phyloP scores from a whole-genome alignment of 2,888 invertebrate genomes.

The Zygogramma bicolorata region DNA sequence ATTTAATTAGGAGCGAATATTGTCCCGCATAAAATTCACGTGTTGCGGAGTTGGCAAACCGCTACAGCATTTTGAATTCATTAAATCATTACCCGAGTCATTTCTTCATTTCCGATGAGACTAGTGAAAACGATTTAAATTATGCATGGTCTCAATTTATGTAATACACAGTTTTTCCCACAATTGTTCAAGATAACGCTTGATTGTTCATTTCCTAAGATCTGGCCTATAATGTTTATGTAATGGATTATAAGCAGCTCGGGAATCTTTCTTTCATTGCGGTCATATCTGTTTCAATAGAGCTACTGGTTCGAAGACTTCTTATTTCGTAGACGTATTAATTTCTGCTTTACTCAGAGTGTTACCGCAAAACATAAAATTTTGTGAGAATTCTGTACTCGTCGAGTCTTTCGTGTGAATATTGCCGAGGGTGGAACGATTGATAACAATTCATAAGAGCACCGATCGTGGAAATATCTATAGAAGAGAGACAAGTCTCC shows the following conservation, averaged over 20 bases:
- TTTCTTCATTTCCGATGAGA: slow-evolving; percentile 4
- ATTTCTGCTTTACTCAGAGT: too few relatives aligned
- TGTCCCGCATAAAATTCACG: slow-evolving; percentile 1
- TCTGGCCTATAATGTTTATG: background rate
- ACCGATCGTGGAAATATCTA: too few relatives aligned
- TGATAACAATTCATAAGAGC: too few relatives aligned
- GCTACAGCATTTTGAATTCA: background rate
- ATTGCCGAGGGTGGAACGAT: too few relatives aligned
- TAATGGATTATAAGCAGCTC: background rate
- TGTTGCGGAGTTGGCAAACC: slow-evolving; percentile 5
- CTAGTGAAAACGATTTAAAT: slow-evolving; percentile 18
- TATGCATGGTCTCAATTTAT: slow-evolving; percentile 17
- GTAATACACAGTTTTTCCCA: slow-evolving; percentile 21
- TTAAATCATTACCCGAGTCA: background rate
- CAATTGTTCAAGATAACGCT: slow-evolving; percentile 15
- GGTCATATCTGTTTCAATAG: background rate
- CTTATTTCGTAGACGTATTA: too few relatives aligned
- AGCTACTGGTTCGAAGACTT: background rate
- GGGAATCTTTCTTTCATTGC: background rate
- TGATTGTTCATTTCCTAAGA: slow-evolving; percentile 18
- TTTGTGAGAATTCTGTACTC: too few relatives aligned
- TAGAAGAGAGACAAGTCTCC: too few relatives aligned
- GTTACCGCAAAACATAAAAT: too few relatives aligned
- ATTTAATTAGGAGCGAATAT: background rate
- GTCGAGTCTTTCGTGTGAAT: too few relatives aligned